Base-by-base conservation (phyloP, 1,140 invertebrate genomes). In the Penaeus chinensis region DNA sequence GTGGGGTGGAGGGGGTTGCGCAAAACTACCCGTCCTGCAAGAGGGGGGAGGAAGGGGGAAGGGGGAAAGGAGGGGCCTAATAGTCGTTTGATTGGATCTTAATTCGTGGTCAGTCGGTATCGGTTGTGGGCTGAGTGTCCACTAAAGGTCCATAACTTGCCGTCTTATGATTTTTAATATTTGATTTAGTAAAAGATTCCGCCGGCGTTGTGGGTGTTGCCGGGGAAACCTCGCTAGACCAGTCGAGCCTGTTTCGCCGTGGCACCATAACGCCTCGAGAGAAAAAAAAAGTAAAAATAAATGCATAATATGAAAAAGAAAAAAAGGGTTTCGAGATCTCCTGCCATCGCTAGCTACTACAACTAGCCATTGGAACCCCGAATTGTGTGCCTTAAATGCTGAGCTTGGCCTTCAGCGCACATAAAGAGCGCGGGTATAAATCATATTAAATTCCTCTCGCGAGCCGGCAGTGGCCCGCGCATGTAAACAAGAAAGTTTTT, bases 1-100 rank as follows among this genome's bases (percentile, higher is more conserved):
- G 8, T 8, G 47, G 47, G 47, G 47, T 3, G 8, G 47, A 8
- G 47, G 8, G 47, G 54, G 54, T 11, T 61, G 62, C 62, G 22
- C 61, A 42, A n/a, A 63, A 63, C 80, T 63, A 62, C 60, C 42
- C 24, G 69, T 76, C 47, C 71, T n/a, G 83, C 65, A 47, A 74
- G 69, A 47, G 42, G 74, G 82, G 63, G 20, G 37, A 42, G 37
- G 37, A 3, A 42, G 54, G 37, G 37, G 37, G 7, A 8, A 8
- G 37, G 24, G 74, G 74, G 82, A 19, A 66, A n/a, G n/a, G 63
- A 69, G 82, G 19, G 47, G 78, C 74, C 85, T 86, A 85, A 81
- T 81, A 86, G 85, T 86, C 66, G 63, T 61, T 86, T 81, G 85
- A 87, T 82, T 87, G 79, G 85, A 87, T 87, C 85, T 87, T 87